Evolutionary conservation across 2,113 vertebrate species (phyloP).

Genomic region (Lepus europaeus): DNA sequence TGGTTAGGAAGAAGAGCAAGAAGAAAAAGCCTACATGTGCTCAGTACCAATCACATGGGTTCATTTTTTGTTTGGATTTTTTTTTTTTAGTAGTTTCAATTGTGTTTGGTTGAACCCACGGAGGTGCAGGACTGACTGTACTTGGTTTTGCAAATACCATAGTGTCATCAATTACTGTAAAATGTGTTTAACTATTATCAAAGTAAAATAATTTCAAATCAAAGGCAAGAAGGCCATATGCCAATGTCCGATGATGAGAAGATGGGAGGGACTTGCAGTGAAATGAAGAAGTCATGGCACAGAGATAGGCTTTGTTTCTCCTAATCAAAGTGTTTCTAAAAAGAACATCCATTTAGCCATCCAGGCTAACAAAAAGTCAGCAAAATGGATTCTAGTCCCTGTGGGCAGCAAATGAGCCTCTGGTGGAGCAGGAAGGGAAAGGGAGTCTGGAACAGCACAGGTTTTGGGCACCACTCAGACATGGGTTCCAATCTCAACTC

Average conservation of each 20-base stretch:
- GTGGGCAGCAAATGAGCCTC: not conserved
- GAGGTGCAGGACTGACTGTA: too few relatives aligned
- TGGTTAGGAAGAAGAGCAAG: too few relatives aligned
- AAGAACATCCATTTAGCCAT: not conserved
- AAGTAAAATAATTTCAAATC: slow-evolving; percentile 30
- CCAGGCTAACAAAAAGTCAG: not conserved
- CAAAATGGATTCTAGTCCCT: not conserved
- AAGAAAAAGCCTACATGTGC: too few relatives aligned
- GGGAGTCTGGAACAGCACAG: not conserved
- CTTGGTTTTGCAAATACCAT: not conserved
- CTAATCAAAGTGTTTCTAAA: not conserved
- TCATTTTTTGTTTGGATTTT: too few relatives aligned
- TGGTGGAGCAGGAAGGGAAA: accelerated
- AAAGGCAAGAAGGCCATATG: not conserved
- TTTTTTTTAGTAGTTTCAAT: too few relatives aligned
- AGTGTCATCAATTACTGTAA: not conserved
- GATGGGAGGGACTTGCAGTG: not conserved
- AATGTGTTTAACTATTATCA: not conserved
- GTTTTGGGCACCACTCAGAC: not conserved
- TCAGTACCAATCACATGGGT: too few relatives aligned
- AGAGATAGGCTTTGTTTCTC: not conserved
- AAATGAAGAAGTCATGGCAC: not conserved
- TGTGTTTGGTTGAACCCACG: too few relatives aligned
- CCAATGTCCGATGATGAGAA: not conserved
- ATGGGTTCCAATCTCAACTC: not conserved